Evolutionary conservation across 2,113 vertebrate genomes (phyloP), one percentile per base, ranked within the genome.

Genomic region (Xiphophorus maculatus): DNA sequence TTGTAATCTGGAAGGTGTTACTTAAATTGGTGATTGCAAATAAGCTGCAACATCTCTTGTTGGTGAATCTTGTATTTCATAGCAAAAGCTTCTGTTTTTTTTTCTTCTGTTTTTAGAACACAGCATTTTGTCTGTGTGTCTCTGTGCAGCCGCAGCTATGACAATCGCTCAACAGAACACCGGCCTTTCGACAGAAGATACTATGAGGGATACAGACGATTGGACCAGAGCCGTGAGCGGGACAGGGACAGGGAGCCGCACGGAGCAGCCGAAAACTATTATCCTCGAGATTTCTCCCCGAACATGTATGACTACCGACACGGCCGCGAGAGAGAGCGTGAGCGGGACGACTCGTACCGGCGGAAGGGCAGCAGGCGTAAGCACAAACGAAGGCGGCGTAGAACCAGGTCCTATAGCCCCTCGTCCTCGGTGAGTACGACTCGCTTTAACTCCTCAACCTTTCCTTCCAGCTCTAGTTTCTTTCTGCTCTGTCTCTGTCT

Each of bases 281-380:
- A 96, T 22, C 94, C 92, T 12, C 93, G 96, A 0, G 96, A 97
- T 84, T 96, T 96, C 80, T 87, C 93, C 4, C 88, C 92, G 2
- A 96, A 94, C 33, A 94, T 97, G 83, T 98, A 95, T 0, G 97
- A 98, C 81, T 97, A 96, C 90, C 95, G 95, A 4, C 95, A 93
- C 0, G 96, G 95, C 10, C 95, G 96, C 0, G 97, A 96, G 64
- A 93, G 95, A 87, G 97, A 96, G 84, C 96, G 96, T 70, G 90
- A 94, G 22, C 90, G 87, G 4, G 93, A 92, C 0, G 91, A 92
- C 74, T 94, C 93, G 11, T 93, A 91, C 72, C 83, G 97, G 89
- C 95, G 96, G 93, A 97, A 95, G 91, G 96, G 97, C 95, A 98
- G 96, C 94, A 96, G 98, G 80, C 95, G 98, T 96, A 98, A 97